phyloP scores from a whole-genome alignment of 1,140 invertebrate genomes.

The Drosophila bifasciata region DNA sequence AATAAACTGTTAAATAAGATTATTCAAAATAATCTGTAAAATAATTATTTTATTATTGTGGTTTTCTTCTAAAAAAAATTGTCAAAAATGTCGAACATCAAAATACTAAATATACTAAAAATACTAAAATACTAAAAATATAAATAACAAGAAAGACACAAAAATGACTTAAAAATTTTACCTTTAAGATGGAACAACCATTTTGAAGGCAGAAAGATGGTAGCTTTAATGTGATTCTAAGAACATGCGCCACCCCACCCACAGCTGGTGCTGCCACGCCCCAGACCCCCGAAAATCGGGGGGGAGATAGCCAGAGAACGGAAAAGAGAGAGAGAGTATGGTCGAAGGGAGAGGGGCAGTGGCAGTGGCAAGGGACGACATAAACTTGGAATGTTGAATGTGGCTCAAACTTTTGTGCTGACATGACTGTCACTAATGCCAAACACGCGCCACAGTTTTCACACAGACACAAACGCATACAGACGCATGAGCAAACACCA shows the following conservation, averaged over 20 bases:
- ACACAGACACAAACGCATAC: slow-evolving; percentile 64
- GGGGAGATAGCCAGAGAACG: slow-evolving; percentile 7
- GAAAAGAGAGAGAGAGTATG: neutral
- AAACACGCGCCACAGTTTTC: slow-evolving; percentile 79
- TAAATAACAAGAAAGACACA: too few relatives aligned
- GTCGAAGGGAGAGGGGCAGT: slow-evolving; percentile 10
- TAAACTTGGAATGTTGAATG: slow-evolving; percentile 82
- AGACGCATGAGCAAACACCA: slow-evolving; percentile 2
- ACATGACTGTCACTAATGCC: slow-evolving; percentile 82
- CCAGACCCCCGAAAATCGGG: neutral
- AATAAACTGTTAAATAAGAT: too few relatives aligned
- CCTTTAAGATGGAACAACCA: too few relatives aligned
- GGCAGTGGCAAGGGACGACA: slow-evolving; percentile 49
- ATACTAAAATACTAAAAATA: too few relatives aligned
- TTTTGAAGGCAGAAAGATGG: too few relatives aligned
- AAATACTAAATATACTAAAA: too few relatives aligned
- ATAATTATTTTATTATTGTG: too few relatives aligned
- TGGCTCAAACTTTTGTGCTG: slow-evolving; percentile 81
- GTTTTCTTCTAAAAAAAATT: too few relatives aligned
- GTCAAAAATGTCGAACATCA: too few relatives aligned
- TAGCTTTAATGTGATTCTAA: slow-evolving; percentile 21
- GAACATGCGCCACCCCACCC: slow-evolving; percentile 24
- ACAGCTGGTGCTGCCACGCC: slow-evolving; percentile 14
- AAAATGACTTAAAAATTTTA: too few relatives aligned
- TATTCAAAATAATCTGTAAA: too few relatives aligned